Evolutionary conservation across 2,888 invertebrate species (phyloP), one percentile per base, ranked within the genome.

Genomic region (Sarcophaga variegata): DNA sequence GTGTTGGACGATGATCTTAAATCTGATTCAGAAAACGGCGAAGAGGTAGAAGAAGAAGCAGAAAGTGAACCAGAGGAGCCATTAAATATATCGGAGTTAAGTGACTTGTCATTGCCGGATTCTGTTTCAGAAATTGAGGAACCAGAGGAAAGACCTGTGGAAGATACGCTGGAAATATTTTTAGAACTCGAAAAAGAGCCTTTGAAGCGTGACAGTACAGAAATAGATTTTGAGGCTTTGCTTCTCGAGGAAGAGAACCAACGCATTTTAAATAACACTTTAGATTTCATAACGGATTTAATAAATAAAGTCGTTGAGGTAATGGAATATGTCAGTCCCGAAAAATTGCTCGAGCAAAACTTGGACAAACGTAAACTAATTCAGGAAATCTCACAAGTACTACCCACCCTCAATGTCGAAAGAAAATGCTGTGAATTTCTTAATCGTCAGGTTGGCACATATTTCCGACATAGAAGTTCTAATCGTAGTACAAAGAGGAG

Each of bases 401-500:
- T 88, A 6, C 37, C 20, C 2, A 20, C 88, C 0, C 66, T 83
- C 0, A 83, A 89, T 8, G 20, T 81, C 0, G 90, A 89, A 25
- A 89, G 88, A 20, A 89, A 81, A n/a, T 60, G 81, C 1, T 77
- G 87, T 3, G 17, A 64, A 4, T 90, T 90, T 71, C 82, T 92
- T 0, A 90, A 90, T 84, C 76, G 88, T 0, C 92, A 91, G 62
- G 69, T 89, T 6, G 63, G 79, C 3, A 92, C 92, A 0, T 91
- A 90, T 83, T 92, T 88, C 74, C 91, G 90, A 2, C 90, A 92
- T 0, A 83, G 88, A 54, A 90, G 88, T 45, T 88, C 89, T 37
- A 47, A 22, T 5, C 90, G 93, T 2, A 87, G 87, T 0, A 86
- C 93, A 8, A 8, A 17, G 0, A 89, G 89, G 8, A 90, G 90